Evolutionary conservation across 1,140 invertebrate species (phyloP).

Genomic region (Euura lappo): DNA sequence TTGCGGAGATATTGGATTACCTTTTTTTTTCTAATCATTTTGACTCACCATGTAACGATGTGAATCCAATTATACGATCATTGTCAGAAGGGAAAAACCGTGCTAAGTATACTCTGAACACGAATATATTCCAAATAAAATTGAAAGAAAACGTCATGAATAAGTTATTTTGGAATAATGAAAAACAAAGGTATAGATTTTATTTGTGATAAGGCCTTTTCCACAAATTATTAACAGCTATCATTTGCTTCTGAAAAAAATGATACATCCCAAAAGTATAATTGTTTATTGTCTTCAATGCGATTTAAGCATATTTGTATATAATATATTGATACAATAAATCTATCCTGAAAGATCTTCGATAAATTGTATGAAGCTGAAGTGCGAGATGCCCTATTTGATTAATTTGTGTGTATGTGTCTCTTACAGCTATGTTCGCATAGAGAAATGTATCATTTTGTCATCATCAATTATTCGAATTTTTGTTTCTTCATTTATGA

Average conservation of each 20-base stretch:
- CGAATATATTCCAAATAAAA: neutral
- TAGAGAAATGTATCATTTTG: neutral
- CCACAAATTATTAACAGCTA: neutral
- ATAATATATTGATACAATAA: neutral
- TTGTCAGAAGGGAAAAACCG: neutral
- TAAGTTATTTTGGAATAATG: neutral
- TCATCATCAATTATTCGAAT: too few relatives aligned
- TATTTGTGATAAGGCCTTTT: neutral
- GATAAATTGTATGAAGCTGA: neutral
- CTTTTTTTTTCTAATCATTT: neutral
- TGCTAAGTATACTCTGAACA: neutral
- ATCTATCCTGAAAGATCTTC: constrained; percentile 1
- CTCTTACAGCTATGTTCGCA: neutral
- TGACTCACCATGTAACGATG: neutral
- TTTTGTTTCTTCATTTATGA: too few relatives aligned
- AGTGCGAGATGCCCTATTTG: neutral
- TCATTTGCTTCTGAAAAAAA: neutral
- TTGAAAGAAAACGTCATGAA: neutral
- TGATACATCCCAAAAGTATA: neutral
- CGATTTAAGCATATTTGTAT: neutral
- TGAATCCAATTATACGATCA: neutral
- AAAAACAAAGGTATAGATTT: neutral
- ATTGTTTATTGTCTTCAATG: neutral
- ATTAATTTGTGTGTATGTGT: neutral
- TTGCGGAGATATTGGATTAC: neutral